A percentile compares a stretch with the other conserved stretches of the same genome.
phyloP scores from a whole-genome alignment of 2,797 vertebrate species.

The Miichthys miiuy region DNA sequence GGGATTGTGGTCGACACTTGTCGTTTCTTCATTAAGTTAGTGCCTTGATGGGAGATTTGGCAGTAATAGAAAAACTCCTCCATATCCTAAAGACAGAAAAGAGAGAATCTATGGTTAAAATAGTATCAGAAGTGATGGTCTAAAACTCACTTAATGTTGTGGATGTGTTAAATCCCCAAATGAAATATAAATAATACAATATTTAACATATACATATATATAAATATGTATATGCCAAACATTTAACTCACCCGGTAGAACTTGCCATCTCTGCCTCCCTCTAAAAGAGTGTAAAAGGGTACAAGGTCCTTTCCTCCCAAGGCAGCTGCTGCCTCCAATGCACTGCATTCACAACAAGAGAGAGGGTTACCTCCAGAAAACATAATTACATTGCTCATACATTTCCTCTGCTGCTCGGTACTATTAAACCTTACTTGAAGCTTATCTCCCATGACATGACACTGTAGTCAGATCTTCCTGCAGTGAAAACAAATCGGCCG shows the following conservation, averaged over 20 bases:
- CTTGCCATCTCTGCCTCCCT: slow-evolving; percentile 90
- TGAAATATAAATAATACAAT: neutral
- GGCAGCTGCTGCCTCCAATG: slow-evolving; percentile 88
- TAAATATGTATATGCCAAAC: too few relatives aligned
- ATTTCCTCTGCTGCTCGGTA: neutral
- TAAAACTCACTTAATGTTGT: neutral
- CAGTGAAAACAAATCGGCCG: slow-evolving; percentile 88
- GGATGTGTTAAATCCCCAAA: neutral
- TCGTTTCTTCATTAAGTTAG: slow-evolving; percentile 86
- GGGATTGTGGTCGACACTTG: slow-evolving; percentile 87
- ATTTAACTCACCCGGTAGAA: slow-evolving; percentile 88
- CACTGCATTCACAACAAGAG: slow-evolving; percentile 77
- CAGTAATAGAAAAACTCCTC: slow-evolving; percentile 95
- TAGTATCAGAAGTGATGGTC: neutral
- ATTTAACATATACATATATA: too few relatives aligned
- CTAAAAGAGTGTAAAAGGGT: slow-evolving; percentile 92
- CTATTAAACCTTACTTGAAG: slow-evolving; percentile 81
- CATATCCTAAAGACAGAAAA: slow-evolving; percentile 87
- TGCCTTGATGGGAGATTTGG: slow-evolving; percentile 88
- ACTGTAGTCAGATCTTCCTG: slow-evolving; percentile 86
- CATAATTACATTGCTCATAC: neutral
- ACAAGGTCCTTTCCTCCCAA: slow-evolving; percentile 89
- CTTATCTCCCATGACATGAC: slow-evolving; percentile 90
- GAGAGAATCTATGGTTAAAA: neutral
- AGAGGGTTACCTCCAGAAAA: slow-evolving; percentile 18